phyloP scores from a whole-genome alignment of 2,888 invertebrate species.

The Colostygia pectinataria region DNA sequence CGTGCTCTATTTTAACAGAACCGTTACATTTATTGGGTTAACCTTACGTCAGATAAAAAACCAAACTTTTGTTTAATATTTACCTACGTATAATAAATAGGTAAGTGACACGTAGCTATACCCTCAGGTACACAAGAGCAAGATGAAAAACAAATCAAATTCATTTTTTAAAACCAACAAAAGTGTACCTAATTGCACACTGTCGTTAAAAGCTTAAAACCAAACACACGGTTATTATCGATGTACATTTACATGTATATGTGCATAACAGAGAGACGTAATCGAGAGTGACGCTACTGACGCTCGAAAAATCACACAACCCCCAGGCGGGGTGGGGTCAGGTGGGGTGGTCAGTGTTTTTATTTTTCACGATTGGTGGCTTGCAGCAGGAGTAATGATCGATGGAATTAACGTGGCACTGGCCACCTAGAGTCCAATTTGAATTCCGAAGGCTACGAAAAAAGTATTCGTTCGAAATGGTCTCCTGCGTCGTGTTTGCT shows the following conservation, averaged over 20 bases:
- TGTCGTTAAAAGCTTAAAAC: neutral
- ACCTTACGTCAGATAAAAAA: too few species aligned
- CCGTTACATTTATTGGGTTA: neutral
- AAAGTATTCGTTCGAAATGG: constrained; percentile 16
- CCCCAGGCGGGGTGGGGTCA: constrained; percentile 53
- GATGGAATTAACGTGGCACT: constrained; percentile 78
- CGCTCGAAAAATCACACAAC: constrained; percentile 76
- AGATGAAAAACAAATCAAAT: too few species aligned
- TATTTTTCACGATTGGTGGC: constrained; percentile 81
- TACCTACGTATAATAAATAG: too few species aligned
- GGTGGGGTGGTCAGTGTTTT: constrained; percentile 75
- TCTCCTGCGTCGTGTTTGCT: constrained; percentile 12
- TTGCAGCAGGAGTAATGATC: constrained; percentile 81
- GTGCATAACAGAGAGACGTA: constrained; percentile 32
- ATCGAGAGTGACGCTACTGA: constrained; percentile 75
- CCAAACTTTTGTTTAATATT: too few species aligned
- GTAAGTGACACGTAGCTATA: too few species aligned
- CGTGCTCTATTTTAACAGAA: constrained; percentile 3
- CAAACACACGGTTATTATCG: constrained; percentile 35
- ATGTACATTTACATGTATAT: constrained; percentile 23
- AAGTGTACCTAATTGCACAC: too few species aligned
- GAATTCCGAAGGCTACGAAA: constrained; percentile 47
- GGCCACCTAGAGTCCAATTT: constrained; percentile 63
- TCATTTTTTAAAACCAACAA: too few species aligned
- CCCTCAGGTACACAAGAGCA: too few species aligned